Evolutionary conservation across 2,797 vertebrate species (phyloP).

Genomic region (Garrulus glandarius): DNA sequence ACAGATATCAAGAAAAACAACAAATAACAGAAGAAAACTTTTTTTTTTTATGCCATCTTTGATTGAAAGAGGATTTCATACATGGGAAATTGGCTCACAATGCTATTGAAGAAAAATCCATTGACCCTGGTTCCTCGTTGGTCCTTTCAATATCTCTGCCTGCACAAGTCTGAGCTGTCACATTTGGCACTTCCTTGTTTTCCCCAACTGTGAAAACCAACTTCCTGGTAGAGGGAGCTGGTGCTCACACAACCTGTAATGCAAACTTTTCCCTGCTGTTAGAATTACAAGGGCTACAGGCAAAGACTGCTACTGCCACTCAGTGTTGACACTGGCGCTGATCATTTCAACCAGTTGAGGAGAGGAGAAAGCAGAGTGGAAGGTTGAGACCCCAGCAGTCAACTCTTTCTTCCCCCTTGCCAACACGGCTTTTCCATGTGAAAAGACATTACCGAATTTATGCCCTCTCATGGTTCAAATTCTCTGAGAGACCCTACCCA

Average conservation of each 20-base stretch:
- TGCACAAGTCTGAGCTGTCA: not conserved
- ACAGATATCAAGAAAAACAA: not conserved
- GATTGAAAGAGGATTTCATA: not conserved
- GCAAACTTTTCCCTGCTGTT: not conserved
- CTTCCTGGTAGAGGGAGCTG: not conserved
- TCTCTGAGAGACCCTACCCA: not conserved
- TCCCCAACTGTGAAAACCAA: not conserved
- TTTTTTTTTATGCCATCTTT: not conserved
- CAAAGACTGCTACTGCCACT: not conserved
- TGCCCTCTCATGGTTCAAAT: not conserved
- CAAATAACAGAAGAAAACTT: not conserved
- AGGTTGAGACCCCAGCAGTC: not conserved
- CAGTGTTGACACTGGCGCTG: fast-evolving
- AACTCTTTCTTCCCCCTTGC: not conserved
- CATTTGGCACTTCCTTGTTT: not conserved
- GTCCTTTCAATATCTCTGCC: not conserved
- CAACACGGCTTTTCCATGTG: not conserved
- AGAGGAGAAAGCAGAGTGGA: not conserved
- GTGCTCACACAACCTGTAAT: not conserved
- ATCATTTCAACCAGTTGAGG: not conserved
- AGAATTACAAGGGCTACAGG: not conserved
- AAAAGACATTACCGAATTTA: not conserved
- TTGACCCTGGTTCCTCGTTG: not conserved
- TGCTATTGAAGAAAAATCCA: not conserved
- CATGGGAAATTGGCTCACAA: not conserved